Base-by-base conservation (phyloP, 2,797 vertebrate genomes). In the Tauraco hartlaubi region DNA sequence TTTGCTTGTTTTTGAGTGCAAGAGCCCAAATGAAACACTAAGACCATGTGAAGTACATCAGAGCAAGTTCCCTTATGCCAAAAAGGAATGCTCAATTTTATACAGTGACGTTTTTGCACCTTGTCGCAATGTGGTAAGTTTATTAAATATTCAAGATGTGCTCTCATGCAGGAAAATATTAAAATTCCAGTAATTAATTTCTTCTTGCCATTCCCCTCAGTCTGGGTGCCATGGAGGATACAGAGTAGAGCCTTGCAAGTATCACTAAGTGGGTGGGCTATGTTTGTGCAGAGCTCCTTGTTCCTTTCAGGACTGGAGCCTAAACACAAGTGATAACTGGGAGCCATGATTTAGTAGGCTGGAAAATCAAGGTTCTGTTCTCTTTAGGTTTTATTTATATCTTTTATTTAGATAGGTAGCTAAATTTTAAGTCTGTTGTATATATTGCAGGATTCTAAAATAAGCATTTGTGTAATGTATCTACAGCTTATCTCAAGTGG, bases 71-170 rank as follows among this genome's bases (percentile, higher is more conserved):
- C 99, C 99, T 39, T 99, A 99, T 55, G 99, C 99, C 96, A 99
- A 99, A 98, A 99, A 99, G 93, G 99, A 99, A 96, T 99, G 99
- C 72, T 99, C 99, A 75, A 98, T 99, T 92, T 98, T 99, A 94
- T 99, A 99, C 98, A 99, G 99, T 9, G 99, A 99, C 75, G 97
- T 99, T 87, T 99, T 99, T 97, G 99, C 99, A 94, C 98, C 99
- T 51, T 99, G 99, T 98, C 99, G 99, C 96, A 99, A 99, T 76
- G 99, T 99, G 99, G 99, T 99, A 98, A 99, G 98, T 98, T 96
- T 67, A 62, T 81, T 90, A 61, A 92, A 78, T 41, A 91, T 41
- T 55, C n/a, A 41, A 74, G 49, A 55, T 52, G 58, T 59, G 11
- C 23, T 69, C 11, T 85, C 31, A 22, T 44, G 33, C 80, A 82